A percentile compares a stretch with the other conserved stretches of the same genome.
Conservation (phyloP, 2,113 vertebrate genomes). For the Cryptotis parvus region DNA sequence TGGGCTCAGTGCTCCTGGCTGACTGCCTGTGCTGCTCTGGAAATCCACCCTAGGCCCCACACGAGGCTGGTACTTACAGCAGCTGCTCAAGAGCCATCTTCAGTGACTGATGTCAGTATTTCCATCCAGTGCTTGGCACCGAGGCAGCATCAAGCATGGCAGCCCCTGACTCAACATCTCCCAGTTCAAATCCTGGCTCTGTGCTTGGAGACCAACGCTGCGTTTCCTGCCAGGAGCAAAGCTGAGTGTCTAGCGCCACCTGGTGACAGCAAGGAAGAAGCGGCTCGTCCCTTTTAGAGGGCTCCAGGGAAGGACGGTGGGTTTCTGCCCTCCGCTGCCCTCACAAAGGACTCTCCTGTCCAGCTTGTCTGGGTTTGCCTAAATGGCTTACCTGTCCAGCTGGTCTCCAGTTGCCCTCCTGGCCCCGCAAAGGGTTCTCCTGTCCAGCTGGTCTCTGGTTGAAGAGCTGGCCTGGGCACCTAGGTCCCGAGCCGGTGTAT, state of each 20-base stretch:
- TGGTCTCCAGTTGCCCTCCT: too few species aligned
- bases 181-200: neutral
- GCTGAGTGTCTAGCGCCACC: slow-evolving; percentile 49
- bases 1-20: neutral
- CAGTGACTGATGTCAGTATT: slow-evolving; percentile 20
- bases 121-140: neutral
- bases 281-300: neutral
- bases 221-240: neutral
- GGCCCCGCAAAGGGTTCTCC: too few species aligned
- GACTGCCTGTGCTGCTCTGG: neutral
- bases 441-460: too few species aligned
- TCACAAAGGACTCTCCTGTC: too few species aligned
- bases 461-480: too few species aligned
- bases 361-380: too few species aligned
- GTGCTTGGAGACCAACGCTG: too few species aligned
- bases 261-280: slow-evolving; percentile 7
- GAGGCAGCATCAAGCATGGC: neutral
- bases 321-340: neutral
- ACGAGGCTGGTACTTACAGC: neutral
- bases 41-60: neutral
- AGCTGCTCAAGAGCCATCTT: neutral
- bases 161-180: neutral
- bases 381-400: too few species aligned
- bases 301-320: neutral
- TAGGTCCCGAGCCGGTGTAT: neutral